Conservation (phyloP, 2,888 invertebrate genomes). For the Yponomeuta malinellus region DNA sequence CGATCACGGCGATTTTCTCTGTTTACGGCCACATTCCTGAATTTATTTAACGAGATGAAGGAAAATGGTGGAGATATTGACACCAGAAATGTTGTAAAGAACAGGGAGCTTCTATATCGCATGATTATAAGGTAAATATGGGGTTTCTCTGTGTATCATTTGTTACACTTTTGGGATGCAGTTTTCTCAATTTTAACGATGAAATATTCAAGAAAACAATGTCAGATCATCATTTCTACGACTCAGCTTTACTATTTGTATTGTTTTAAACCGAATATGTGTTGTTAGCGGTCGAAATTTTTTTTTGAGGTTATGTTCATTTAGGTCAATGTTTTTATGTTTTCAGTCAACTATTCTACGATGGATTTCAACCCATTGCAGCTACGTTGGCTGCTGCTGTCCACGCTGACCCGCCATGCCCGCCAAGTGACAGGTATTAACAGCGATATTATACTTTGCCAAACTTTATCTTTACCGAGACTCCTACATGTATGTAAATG, state of each 20-base stretch:
- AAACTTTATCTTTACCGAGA: background rate
- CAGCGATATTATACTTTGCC: background rate
- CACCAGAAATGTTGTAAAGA: conserved; percentile 88
- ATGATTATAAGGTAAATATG: conserved; percentile 89
- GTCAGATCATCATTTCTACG: background rate
- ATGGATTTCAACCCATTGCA: conserved; percentile 96
- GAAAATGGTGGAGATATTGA: conserved; percentile 71
- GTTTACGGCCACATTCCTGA: conserved; percentile 25
- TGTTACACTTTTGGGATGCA: background rate
- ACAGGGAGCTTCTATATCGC: conserved; percentile 90
- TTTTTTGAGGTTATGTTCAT: background rate
- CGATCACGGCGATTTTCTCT: background rate
- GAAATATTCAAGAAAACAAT: background rate
- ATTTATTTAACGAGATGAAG: conserved; percentile 42
- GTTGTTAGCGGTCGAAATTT: background rate
- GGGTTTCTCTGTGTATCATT: background rate
- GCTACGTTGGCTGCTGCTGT: conserved; percentile 88
- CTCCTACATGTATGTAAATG: background rate
- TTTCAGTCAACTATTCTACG: conserved; percentile 95
- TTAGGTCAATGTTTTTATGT: background rate
- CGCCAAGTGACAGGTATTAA: conserved; percentile 85
- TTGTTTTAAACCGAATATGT: background rate
- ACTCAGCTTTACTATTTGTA: background rate
- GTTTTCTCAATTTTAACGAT: background rate
- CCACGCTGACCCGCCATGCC: conserved; percentile 94